These are phyloP conservation scores for Oxyruncus cristatus DNA, from an alignment of 2,113 vertebrate genomes.

Conservation along the genomic window DNA sequence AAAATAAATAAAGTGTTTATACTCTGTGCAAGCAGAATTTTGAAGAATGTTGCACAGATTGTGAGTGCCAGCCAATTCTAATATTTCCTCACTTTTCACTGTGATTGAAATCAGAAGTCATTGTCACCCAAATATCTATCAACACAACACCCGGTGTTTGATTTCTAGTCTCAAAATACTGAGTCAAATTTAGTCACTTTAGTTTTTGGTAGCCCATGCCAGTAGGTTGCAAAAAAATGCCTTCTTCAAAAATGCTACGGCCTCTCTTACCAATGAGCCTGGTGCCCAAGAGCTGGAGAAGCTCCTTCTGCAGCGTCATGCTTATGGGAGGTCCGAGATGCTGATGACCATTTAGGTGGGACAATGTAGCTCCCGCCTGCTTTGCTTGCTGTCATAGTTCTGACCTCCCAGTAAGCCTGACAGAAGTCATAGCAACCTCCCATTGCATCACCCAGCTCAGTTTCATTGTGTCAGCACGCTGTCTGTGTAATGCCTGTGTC, in stretches of 20 bases:
- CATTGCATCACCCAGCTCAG: not conserved
- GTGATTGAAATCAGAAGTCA: not conserved
- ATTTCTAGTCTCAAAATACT: not conserved
- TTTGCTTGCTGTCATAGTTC: not conserved
- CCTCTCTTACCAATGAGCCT: not conserved
- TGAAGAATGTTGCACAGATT: not conserved
- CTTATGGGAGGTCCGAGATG: not conserved
- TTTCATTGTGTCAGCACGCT: not conserved
- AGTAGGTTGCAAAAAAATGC: not conserved
- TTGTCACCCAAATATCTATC: not conserved
- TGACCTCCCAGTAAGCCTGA: not conserved
- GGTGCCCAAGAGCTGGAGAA: not conserved
- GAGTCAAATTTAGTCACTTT: not conserved
- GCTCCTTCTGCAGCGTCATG: not conserved
- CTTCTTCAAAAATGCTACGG: not conserved
- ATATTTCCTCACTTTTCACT: not conserved
- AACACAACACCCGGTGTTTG: not conserved
- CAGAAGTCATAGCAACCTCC: not conserved
- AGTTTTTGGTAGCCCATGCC: not conserved
- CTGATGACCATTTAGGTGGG: not conserved
- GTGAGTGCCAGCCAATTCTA: not conserved
- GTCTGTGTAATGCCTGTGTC: not conserved
- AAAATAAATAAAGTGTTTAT: not conserved
- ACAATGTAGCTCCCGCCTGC: rapidly evolving
- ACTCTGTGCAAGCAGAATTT: not conserved